Evolutionary conservation across 2,888 invertebrate species (phyloP), one percentile per base, ranked within the genome.

Genomic region (Augiades crinisus): DNA sequence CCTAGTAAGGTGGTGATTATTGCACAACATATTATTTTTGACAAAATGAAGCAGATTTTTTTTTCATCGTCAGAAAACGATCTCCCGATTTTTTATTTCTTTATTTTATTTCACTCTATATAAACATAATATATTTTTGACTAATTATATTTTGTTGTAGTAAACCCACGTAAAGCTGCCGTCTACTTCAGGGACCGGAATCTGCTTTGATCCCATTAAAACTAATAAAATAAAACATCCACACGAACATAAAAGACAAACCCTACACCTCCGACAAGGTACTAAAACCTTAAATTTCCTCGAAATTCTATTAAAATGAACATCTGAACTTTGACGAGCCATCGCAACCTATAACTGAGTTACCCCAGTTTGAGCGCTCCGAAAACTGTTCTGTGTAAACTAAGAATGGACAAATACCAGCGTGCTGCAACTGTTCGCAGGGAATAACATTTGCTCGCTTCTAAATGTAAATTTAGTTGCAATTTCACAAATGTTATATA

Each of bases 301-400:
- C 63, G 59, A 65, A 69, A 67, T 72, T 72, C 67, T 72, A 69
- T 72, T 72, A 72, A 68, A 73, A 70, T 68, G 69, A 69, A 70
- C 68, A 72, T 69, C 64, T 60, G 64, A 68, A 72, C 64, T 73
- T 71, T 71, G 68, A 73, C 63, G 65, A 68, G 65, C 61, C 66
- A 59, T 68, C 62, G 52, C 53, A 24, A 33, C 40, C 44, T 60
- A 47, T 62, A 58, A 53, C 53, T 5, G 4, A 49, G 53, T 62
- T 38, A 56, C 57, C 62, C 47, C 40, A 34, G n/a, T 47, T 50
- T 8, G n/a, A 38, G 22, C 55, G 19, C 58, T 54, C 16, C 21
- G 31, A 47, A 47, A 40, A 47, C 40, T 33, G 47, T 33, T 31
- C 47, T 33, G 10, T 40, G 38, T 41, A 41, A 41, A 41, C 41